These are phyloP conservation scores for Nothobranchius furzeri DNA, from an alignment of 2,113 vertebrate species.

Conservation along the genomic window DNA sequence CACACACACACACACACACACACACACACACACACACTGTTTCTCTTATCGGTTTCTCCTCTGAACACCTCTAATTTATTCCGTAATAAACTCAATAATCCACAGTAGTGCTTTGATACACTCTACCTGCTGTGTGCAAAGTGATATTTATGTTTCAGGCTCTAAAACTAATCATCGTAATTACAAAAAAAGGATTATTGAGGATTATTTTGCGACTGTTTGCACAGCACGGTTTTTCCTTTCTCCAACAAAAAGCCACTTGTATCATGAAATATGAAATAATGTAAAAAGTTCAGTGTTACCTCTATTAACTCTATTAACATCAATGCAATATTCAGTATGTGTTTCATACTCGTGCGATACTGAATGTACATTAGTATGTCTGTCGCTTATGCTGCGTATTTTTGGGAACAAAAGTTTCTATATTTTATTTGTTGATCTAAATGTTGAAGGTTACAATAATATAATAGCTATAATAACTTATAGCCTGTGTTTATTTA, in stretches of 20 bases:
- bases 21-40: neutral
- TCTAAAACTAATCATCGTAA: slow-evolving; percentile 5
- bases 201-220: slow-evolving; percentile 18
- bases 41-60: neutral
- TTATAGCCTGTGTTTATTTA: too few relatives aligned
- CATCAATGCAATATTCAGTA: too few relatives aligned
- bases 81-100: slow-evolving; percentile 15
- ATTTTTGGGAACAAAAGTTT: too few relatives aligned
- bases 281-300: neutral
- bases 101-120: slow-evolving; percentile 15
- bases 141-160: slow-evolving; percentile 8
- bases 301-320: too few relatives aligned
- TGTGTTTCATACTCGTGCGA: too few relatives aligned
- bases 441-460: too few relatives aligned
- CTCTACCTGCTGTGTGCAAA: neutral
- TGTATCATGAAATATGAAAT: neutral
- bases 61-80: slow-evolving; percentile 13
- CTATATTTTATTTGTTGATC: too few relatives aligned
- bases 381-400: too few relatives aligned
- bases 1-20: neutral
- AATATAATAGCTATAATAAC: too few relatives aligned
- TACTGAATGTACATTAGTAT: too few relatives aligned
- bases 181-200: slow-evolving; percentile 7
- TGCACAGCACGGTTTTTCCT: neutral
- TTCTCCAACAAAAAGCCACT: neutral